Conservation (phyloP, 2,797 vertebrate genomes). For the Falco novaeseelandiae region DNA sequence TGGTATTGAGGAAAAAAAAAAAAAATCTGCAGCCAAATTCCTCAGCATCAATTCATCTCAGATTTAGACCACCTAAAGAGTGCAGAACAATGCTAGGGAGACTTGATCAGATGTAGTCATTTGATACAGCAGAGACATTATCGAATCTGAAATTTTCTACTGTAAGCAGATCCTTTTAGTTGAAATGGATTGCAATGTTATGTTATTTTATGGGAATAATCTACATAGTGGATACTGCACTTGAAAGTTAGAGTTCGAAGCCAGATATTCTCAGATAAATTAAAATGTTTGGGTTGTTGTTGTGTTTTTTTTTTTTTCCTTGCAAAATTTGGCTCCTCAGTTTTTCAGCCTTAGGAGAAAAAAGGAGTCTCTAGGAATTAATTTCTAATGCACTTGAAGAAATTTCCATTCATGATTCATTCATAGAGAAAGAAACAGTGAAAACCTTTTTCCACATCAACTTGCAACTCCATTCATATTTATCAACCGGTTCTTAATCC, state of each 20-base stretch:
- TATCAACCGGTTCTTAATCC: conserved; percentile 52
- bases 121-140: background rate
- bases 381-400: conserved; percentile 57
- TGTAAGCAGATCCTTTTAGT: background rate
- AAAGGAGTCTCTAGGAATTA: conserved; percentile 35
- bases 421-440: conserved; percentile 60
- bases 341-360: conserved; percentile 2
- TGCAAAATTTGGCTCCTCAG: background rate
- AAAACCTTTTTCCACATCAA: conserved; percentile 53
- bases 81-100: background rate
- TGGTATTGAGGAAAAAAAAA: background rate
- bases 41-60: background rate
- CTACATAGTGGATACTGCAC: background rate
- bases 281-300: background rate
- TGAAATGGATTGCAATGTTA: background rate
- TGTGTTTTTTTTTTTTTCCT: accelerated
- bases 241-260: background rate
- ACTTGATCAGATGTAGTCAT: background rate
- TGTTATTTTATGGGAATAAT: background rate
- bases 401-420: conserved; percentile 45
- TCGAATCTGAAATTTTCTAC: background rate
- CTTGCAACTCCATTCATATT: conserved; percentile 48
- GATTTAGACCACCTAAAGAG: background rate
- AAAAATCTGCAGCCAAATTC: background rate
- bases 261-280: background rate